Percentiles rank a stretch among this genome's conserved stretches.
phyloP scores from a whole-genome alignment of 2,797 vertebrate species.

The Spinibarbus caldwelli region DNA sequence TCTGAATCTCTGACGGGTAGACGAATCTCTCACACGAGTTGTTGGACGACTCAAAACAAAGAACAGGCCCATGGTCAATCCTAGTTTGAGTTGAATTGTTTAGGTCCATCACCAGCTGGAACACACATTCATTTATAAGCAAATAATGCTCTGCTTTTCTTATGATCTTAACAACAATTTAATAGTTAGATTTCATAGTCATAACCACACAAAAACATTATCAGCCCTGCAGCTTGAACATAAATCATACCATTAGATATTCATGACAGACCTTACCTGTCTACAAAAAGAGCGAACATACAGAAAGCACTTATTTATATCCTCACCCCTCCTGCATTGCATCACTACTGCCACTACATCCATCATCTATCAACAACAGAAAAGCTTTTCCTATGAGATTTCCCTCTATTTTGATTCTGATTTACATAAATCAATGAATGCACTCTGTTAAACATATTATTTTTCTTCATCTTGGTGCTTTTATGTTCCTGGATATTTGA shows the following conservation, averaged over 20 bases:
- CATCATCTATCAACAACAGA: neutral
- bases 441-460: neutral
- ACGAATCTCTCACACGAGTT: conserved; percentile 47
- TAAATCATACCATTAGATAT: neutral
- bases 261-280: neutral
- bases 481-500: neutral
- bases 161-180: neutral
- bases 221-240: neutral
- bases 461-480: neutral
- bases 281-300: neutral
- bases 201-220: neutral
- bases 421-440: neutral
- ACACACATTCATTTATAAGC: neutral
- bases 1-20: conserved; percentile 34
- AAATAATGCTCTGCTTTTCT: neutral
- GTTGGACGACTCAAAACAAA: conserved; percentile 56
- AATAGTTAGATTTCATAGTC: neutral
- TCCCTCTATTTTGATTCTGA: neutral
- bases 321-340: neutral
- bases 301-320: conserved; percentile 1
- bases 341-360: neutral
- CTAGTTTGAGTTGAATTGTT: conserved; percentile 30
- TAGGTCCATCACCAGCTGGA: neutral
- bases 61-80: neutral
- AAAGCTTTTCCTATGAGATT: neutral